A percentile compares a stretch with the other conserved stretches of the same genome.
Evolutionary conservation across 2,888 invertebrate genomes (phyloP).

Genomic region (Stegana nigrithorax): DNA sequence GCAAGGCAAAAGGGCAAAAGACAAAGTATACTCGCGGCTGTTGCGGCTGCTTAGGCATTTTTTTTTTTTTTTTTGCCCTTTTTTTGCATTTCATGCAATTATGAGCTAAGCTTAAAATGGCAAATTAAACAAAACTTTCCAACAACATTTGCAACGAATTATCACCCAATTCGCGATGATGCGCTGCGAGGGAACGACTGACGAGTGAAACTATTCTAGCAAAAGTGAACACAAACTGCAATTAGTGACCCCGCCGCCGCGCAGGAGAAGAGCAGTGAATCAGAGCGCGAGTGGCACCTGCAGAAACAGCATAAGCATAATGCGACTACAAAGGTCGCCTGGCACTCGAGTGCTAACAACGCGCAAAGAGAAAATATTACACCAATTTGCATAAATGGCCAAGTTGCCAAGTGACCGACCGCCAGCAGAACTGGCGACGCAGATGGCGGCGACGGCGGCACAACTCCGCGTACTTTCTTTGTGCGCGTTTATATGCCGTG

Average conservation of each 20-base stretch:
- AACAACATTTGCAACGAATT: not conserved
- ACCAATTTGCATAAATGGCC: constrained; percentile 17
- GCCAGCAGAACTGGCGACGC: too few species aligned
- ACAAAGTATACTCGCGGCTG: too few species aligned
- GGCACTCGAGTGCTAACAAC: constrained; percentile 11
- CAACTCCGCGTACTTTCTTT: constrained; percentile 8
- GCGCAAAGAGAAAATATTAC: too few species aligned
- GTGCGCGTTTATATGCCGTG: not conserved
- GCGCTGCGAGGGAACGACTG: too few species aligned
- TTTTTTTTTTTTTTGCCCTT: too few species aligned
- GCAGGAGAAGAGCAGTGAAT: not conserved
- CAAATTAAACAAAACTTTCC: constrained; percentile 3
- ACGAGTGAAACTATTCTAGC: too few species aligned
- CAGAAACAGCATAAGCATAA: not conserved
- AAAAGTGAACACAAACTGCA: not conserved
- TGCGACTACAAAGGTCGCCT: not conserved
- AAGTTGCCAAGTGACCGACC: not conserved
- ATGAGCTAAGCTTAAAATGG: not conserved
- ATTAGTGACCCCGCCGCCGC: not conserved
- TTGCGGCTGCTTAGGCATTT: too few species aligned
- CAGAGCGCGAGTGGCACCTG: too few species aligned
- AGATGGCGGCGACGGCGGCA: too few species aligned
- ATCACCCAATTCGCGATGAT: not conserved
- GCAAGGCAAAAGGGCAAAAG: not conserved
- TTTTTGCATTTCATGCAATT: not conserved